phyloP scores from a whole-genome alignment of 2,113 vertebrate species.

The Talpa occidentalis region DNA sequence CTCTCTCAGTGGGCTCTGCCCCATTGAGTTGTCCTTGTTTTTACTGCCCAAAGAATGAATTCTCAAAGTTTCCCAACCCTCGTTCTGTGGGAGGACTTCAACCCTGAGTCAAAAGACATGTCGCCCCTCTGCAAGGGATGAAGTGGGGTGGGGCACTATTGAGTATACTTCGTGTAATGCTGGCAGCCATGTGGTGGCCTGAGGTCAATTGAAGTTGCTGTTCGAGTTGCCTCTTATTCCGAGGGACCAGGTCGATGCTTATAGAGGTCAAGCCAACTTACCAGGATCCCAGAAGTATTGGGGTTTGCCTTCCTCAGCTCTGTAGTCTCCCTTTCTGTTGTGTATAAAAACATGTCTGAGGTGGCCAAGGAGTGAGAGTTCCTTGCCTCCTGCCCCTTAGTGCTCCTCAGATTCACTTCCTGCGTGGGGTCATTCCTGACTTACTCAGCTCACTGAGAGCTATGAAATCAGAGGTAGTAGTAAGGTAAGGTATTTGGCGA shows the following conservation, averaged over 20 bases:
- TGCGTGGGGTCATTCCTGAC: background rate
- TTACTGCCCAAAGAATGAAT: too few species aligned
- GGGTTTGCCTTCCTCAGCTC: too few species aligned
- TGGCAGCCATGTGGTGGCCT: background rate
- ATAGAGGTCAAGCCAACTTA: background rate
- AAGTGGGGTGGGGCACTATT: too few species aligned
- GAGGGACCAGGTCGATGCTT: background rate
- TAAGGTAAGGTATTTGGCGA: background rate
- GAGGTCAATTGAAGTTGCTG: background rate
- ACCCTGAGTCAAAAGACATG: background rate
- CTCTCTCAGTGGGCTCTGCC: background rate
- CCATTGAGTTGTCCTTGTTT: rapidly evolving
- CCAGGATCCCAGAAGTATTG: too few species aligned
- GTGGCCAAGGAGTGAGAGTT: too few species aligned
- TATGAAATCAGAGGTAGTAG: too few species aligned
- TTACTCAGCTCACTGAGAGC: rapidly evolving
- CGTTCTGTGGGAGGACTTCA: rapidly evolving
- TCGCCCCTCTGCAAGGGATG: too few species aligned
- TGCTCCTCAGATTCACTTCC: background rate
- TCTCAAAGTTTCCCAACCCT: background rate
- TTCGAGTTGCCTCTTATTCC: background rate
- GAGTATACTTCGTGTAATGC: background rate
- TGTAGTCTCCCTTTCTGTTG: too few species aligned
- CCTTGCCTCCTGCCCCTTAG: too few species aligned
- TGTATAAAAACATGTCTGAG: too few species aligned